These are phyloP conservation scores for Herpailurus yagouaroundi DNA, from an alignment of 2,113 vertebrate genomes.

Conservation along the genomic window DNA sequence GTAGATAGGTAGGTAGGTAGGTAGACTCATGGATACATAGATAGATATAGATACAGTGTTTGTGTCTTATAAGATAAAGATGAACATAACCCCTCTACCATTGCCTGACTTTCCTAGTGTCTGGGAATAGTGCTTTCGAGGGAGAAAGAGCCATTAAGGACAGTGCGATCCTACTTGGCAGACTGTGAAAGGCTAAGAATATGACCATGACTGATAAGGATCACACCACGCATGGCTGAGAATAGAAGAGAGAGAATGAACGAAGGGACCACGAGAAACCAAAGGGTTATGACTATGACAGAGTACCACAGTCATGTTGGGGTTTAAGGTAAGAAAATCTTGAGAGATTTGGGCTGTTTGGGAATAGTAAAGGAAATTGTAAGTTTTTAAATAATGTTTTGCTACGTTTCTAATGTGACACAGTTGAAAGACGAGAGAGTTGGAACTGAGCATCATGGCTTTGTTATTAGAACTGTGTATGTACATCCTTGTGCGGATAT, in stretches of 20 bases:
- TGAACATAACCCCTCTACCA: not conserved
- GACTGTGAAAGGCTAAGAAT: not conserved
- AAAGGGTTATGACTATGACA: not conserved
- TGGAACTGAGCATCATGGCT: not conserved
- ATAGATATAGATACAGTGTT: not conserved
- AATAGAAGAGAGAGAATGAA: not conserved
- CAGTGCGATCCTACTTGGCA: rapidly evolving
- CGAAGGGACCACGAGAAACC: not conserved
- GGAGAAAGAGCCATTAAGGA: not conserved
- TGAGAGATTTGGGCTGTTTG: not conserved
- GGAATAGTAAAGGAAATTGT: not conserved
- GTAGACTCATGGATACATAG: not conserved
- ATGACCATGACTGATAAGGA: not conserved
- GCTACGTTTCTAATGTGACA: not conserved
- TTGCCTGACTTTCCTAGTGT: not conserved
- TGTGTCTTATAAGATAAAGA: not conserved
- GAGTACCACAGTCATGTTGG: rapidly evolving
- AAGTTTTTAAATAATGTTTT: not conserved
- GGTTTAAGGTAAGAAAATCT: not conserved
- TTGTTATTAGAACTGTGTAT: not conserved
- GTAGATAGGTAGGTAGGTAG: not conserved
- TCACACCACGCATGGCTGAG: rapidly evolving
- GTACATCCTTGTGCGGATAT: not conserved
- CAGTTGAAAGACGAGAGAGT: not conserved
- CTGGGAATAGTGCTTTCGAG: not conserved